phyloP scores from a whole-genome alignment of 2,797 vertebrate genomes.

The Sciaenops ocellatus region DNA sequence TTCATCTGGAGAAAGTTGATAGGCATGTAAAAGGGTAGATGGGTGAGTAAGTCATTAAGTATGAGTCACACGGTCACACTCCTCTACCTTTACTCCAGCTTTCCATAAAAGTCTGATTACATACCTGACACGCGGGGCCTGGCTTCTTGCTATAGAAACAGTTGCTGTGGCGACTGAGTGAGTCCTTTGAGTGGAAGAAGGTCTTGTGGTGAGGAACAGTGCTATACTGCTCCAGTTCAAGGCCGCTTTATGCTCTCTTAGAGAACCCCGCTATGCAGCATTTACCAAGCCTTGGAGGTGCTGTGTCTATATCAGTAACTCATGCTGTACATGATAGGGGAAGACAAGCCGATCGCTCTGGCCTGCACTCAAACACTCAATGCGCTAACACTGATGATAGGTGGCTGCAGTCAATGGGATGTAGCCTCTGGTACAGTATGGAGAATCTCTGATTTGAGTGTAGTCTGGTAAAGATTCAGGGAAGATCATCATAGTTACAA shows the following conservation, averaged over 20 bases:
- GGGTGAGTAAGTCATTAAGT: slow-evolving; percentile 35
- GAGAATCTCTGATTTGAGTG: too few species aligned
- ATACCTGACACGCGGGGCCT: slow-evolving; percentile 12
- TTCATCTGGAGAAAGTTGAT: slow-evolving; percentile 10
- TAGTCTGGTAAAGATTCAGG: too few species aligned
- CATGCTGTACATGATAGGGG: slow-evolving; percentile 13
- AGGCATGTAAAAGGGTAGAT: slow-evolving; percentile 24
- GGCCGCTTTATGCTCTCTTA: slow-evolving; percentile 21
- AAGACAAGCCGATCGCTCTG: slow-evolving; percentile 8
- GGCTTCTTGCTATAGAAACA: slow-evolving; percentile 20
- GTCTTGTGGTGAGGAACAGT: slow-evolving; percentile 1
- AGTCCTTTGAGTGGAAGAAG: slow-evolving; percentile 23
- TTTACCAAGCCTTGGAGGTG: background rate
- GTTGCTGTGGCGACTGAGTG: slow-evolving; percentile 44
- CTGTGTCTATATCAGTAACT: slow-evolving; percentile 12
- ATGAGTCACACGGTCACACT: slow-evolving; percentile 41
- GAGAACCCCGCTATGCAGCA: background rate
- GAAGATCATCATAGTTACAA: too few species aligned
- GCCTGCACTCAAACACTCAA: background rate
- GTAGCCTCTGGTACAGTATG: too few species aligned
- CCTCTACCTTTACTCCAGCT: slow-evolving; percentile 27
- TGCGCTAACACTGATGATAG: background rate
- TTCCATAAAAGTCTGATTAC: slow-evolving; percentile 42
- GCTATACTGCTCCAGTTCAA: slow-evolving; percentile 14
- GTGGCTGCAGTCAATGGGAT: background rate